These are phyloP conservation scores for human DNA, from an alignment of 2,113 vertebrate genomes.

Conservation along the genomic window GRCh38 chr12:120031501-120032000, in stretches of 20 bases:
- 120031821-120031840: too few relatives aligned
- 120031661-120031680: not conserved
- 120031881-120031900: too few relatives aligned
- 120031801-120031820: not conserved
- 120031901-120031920: too few relatives aligned
- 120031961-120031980: too few relatives aligned
- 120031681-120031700: not conserved
- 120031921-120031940: too few relatives aligned
- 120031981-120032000: too few relatives aligned
- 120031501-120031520: not conserved
- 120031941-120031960: too few relatives aligned
- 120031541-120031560: slow-evolving; percentile 1
- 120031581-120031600: not conserved
- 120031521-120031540: not conserved
- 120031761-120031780: not conserved
- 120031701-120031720: not conserved
- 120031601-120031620: not conserved
- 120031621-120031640: not conserved
- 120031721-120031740: not conserved
- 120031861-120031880: too few relatives aligned
- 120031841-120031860: too few relatives aligned
- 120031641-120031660: not conserved
- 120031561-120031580: not conserved
- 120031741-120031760: not conserved
- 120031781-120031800: not conserved